Conservation (phyloP, 2,888 invertebrate species). For the Leptopterna dolabrata region DNA sequence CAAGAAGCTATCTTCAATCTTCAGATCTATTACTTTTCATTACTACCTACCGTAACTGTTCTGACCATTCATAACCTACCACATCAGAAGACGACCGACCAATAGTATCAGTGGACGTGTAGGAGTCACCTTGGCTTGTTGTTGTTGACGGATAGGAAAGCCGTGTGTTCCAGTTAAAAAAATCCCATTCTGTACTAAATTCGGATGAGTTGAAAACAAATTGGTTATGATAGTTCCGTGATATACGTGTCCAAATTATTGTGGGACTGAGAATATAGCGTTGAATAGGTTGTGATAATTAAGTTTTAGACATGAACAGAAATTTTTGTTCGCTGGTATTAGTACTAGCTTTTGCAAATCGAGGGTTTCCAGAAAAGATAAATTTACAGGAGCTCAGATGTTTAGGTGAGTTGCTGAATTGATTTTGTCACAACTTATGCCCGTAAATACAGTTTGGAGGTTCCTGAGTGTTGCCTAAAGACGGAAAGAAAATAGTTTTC, state of each 20-base stretch:
- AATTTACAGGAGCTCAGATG: slow-evolving; percentile 34
- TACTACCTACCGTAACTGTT: neutral
- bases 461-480: no score
- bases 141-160: neutral
- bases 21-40: no score
- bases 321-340: neutral
- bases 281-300: no score
- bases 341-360: neutral
- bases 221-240: neutral
- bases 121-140: neutral
- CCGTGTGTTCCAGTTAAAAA: neutral
- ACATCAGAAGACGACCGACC: slow-evolving; percentile 3
- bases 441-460: no score
- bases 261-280: neutral
- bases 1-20: no score
- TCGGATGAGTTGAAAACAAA: neutral
- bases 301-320: neutral
- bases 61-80: slow-evolving; percentile 29
- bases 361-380: neutral
- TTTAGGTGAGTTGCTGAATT: slow-evolving; percentile 20
- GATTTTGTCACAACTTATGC: neutral
- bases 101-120: slow-evolving; percentile 39
- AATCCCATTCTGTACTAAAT: neutral
- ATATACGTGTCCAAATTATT: neutral
- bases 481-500: no score